Percentiles rank a stretch among this genome's conserved stretches.
Evolutionary conservation across 37 sponge, comb jelly and placozoan species (phyloP).

Genomic region (Axinella damicornis): DNA sequence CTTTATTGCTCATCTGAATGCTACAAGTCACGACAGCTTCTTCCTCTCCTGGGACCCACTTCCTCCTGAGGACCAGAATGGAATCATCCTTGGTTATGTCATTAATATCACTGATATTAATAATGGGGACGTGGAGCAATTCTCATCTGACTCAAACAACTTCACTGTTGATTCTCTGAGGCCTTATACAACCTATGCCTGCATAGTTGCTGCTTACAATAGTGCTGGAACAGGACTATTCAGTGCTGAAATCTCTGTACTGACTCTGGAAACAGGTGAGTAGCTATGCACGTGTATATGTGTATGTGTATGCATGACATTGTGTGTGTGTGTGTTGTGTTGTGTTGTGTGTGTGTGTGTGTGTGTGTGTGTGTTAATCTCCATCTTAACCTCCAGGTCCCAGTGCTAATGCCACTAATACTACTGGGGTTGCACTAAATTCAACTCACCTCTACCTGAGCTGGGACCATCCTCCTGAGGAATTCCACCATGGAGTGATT

Average conservation of each 20-base stretch:
- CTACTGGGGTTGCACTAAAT: constrained; percentile 20
- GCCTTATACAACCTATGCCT: constrained; percentile 40
- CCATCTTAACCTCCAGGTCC: too few species aligned
- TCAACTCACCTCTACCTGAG: constrained; percentile 2
- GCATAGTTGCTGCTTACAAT: constrained; percentile 36
- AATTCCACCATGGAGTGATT: constrained; percentile 40
- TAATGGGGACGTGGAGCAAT: background rate
- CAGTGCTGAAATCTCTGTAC: background rate
- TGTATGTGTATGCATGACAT: too few species aligned
- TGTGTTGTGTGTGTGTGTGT: too few species aligned
- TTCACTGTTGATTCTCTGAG: constrained; percentile 4
- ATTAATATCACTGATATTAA: constrained; percentile 1
- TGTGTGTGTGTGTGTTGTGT: too few species aligned
- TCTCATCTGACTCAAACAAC: background rate
- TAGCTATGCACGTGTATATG: too few species aligned
- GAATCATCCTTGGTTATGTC: constrained; percentile 21
- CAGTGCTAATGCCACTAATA: background rate
- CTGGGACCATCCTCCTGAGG: constrained; percentile 38
- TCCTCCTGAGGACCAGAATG: constrained; percentile 25
- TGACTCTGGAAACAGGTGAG: too few species aligned
- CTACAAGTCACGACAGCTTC: background rate
- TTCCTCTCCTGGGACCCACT: constrained; percentile 25
- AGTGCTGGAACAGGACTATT: constrained; percentile 31
- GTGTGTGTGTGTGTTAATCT: too few species aligned
- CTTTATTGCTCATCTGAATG: too few species aligned